Base-by-base conservation (phyloP, 64 coral and sea anemone genomes). In the Trachythela sp. region DNA sequence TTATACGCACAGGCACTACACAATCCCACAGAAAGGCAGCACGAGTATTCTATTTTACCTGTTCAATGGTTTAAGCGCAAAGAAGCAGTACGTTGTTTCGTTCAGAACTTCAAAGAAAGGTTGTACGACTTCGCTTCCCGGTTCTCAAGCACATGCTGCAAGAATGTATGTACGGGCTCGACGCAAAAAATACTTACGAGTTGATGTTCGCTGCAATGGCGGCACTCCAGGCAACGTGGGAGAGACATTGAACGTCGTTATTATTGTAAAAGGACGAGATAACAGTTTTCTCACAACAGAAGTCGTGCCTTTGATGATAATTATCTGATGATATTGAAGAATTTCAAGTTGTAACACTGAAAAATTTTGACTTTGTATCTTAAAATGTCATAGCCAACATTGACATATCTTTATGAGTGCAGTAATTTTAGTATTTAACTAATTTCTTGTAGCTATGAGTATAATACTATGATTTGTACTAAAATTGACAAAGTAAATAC, bases 11-110 rank as follows among this genome's bases (percentile, higher is more conserved):
- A 80, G 20, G 9, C 17, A 80, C 30, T 80, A 37, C 17, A 80
- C 75, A 35, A 80, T 80, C 75, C 75, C 75, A 14, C 75, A 80
- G 37, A 35, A 39, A 37, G 75, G 75, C 75, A 80, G 31, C 31
- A 39, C 75, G 14, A 1, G 9, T 37, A 22, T 39, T 2, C 9
- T 80, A 17, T 80, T 80, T n/a, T 80, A 80, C 30, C 75, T 80
- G 14, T 80, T 29, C 30, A 80, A 80, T 8, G 56, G 56, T 26
- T 27, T 64, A 26, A 26, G 26, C 0, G 8, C 18, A 18, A 20
- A 27, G 20, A 64, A 64, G 56, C 0, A 20, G 8, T 64, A 64
- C 56, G 6, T 18, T 8, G 17, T 64, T 64, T 64, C 56, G 7
- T 64, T 64, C 56, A 64, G 22, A 27, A 64, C 56, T 0, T n/a